Conservation (phyloP, 2,113 vertebrate genomes). For the Tyto alba region DNA sequence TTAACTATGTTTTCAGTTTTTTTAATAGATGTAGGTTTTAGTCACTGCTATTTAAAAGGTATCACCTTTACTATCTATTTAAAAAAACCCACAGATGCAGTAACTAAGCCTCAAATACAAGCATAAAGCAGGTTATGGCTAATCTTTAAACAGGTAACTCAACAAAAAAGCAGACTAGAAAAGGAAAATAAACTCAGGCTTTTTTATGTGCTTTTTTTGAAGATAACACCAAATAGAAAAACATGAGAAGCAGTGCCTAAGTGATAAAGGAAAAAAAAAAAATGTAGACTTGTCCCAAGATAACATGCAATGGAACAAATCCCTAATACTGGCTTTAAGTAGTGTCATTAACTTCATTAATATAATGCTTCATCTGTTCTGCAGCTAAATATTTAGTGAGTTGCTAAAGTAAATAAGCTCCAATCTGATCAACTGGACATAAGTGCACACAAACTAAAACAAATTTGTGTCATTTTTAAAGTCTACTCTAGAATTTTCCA, state of each 20-base stretch:
- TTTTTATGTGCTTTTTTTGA: neutral
- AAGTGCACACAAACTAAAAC: neutral
- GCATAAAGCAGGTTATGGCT: neutral
- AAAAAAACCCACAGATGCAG: neutral
- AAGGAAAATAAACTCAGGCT: slow-evolving; percentile 40
- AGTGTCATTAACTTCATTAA: neutral
- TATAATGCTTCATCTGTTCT: neutral
- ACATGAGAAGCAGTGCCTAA: slow-evolving; percentile 1
- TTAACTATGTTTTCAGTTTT: neutral
- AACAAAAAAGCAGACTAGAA: slow-evolving; percentile 22
- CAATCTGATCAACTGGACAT: neutral
- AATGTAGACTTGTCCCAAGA: slow-evolving; percentile 35
- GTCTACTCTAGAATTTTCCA: neutral
- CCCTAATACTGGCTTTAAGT: neutral
- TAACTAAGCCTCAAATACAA: slow-evolving; percentile 15
- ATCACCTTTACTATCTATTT: neutral
- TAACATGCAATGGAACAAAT: slow-evolving; percentile 59
- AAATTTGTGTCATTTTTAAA: neutral
- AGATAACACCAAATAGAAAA: neutral
- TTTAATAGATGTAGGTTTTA: neutral
- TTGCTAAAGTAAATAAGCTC: neutral
- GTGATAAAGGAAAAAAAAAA: neutral
- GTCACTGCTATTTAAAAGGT: slow-evolving; percentile 2
- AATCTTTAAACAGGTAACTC: neutral
- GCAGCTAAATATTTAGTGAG: neutral